Conservation (phyloP, 2,113 vertebrate genomes). For the Urocolius indicus region DNA sequence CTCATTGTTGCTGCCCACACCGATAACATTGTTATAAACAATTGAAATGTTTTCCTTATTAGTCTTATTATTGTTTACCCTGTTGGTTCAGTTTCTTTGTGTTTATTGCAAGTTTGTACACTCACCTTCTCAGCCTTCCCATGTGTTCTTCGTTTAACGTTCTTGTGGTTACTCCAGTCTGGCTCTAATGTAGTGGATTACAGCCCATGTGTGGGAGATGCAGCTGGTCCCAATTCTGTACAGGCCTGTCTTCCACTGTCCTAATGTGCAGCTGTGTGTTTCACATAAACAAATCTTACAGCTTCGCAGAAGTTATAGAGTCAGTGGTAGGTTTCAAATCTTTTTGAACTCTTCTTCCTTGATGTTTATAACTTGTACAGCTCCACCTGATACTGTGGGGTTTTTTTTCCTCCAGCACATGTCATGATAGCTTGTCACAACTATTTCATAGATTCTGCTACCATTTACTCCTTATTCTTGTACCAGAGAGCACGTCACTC, state of each 20-base stretch:
- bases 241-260: neutral
- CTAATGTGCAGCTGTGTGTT: neutral
- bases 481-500: neutral
- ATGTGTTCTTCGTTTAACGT: neutral
- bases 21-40: constrained; percentile 34
- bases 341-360: neutral
- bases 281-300: neutral
- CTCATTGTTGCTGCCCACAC: constrained; percentile 38
- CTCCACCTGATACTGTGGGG: neutral
- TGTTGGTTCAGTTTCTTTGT: constrained; percentile 10
- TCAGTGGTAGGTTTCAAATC: neutral
- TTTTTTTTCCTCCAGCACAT: neutral
- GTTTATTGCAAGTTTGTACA: neutral
- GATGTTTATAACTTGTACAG: neutral
- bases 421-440: neutral
- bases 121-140: neutral
- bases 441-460: neutral
- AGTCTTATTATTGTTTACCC: neutral
- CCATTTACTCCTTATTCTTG: neutral
- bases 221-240: neutral
- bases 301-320: neutral
- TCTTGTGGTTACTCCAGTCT: neutral
- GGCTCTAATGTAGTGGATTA: neutral
- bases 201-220: neutral
- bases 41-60: neutral